Conservation (phyloP, 2,113 vertebrate genomes). For the Python bivittatus region DNA sequence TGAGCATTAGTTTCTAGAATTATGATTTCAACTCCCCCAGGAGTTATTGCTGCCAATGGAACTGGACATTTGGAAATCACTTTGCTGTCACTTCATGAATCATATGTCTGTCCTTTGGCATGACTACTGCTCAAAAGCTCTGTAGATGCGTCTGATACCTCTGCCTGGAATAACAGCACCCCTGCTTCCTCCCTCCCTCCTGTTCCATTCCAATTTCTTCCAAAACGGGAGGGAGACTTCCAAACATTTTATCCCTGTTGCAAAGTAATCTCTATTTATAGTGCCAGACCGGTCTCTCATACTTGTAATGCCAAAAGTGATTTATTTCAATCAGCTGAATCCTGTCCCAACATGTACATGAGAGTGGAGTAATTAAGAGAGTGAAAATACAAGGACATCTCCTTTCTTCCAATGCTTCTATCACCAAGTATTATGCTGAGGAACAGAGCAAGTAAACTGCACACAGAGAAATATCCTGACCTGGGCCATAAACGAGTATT, state of each 20-base stretch:
- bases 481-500: not conserved
- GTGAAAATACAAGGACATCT: not conserved
- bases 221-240: not conserved
- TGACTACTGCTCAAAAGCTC: constrained; percentile 4
- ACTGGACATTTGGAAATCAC: constrained; percentile 44
- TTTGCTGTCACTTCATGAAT: constrained; percentile 40
- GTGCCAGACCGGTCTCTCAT: not conserved
- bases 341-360: not conserved
- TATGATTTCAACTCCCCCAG: accelerated
- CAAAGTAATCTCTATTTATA: not conserved
- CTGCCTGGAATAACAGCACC: not conserved
- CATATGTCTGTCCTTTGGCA: not conserved
- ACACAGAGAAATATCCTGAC: not conserved
- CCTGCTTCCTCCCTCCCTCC: not conserved
- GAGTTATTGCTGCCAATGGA: constrained; percentile 29
- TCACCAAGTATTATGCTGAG: not conserved
- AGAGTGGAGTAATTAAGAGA: not conserved
- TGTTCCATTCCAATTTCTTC: not conserved
- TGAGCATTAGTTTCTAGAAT: constrained; percentile 10
- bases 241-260: constrained; percentile 23
- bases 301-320: accelerated
- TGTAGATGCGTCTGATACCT: constrained; percentile 34
- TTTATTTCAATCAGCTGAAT: not conserved
- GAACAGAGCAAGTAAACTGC: not conserved
- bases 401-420: not conserved